These are phyloP conservation scores for Agrotis puta DNA, from an alignment of 2,888 invertebrate species.

Conservation along the genomic window DNA sequence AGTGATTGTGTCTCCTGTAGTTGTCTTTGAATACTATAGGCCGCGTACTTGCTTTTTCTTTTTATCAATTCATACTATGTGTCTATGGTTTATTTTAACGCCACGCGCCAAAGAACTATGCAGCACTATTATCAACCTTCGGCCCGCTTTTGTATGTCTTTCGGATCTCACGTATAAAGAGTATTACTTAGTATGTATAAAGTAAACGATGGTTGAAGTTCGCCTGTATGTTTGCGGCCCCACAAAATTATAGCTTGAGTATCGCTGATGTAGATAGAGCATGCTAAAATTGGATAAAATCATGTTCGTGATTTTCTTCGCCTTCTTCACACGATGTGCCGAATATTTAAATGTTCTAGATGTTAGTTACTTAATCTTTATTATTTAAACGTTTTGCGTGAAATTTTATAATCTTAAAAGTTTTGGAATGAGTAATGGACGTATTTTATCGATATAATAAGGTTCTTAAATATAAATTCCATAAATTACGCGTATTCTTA, in stretches of 20 bases:
- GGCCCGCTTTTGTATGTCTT: slow-evolving; percentile 15
- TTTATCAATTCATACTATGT: no score
- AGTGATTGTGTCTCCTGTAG: no score
- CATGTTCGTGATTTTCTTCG: slow-evolving; percentile 29
- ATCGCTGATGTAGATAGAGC: slow-evolving; percentile 39
- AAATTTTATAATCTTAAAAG: slow-evolving; percentile 8
- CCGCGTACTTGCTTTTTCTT: no score
- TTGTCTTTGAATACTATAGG: no score
- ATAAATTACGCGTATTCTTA: slow-evolving; percentile 27
- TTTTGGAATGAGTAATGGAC: no score
- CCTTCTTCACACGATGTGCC: slow-evolving; percentile 39
- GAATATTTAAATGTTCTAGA: slow-evolving; percentile 42
- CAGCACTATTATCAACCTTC: slow-evolving; percentile 38
- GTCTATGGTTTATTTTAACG: background rate
- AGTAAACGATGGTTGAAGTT: slow-evolving; percentile 3
- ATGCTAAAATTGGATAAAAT: slow-evolving; percentile 26
- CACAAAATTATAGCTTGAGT: slow-evolving; percentile 46
- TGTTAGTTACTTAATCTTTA: slow-evolving; percentile 43
- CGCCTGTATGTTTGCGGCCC: slow-evolving; percentile 9
- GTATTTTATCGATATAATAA: background rate
- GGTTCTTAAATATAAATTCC: slow-evolving; percentile 26
- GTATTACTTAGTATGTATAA: slow-evolving; percentile 45
- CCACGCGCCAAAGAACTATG: slow-evolving; percentile 9
- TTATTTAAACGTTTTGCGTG: slow-evolving; percentile 5
- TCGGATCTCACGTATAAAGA: slow-evolving; percentile 46